Conservation (phyloP, 2,797 vertebrate genomes). For the Tokudaia tokunoshimensis region DNA sequence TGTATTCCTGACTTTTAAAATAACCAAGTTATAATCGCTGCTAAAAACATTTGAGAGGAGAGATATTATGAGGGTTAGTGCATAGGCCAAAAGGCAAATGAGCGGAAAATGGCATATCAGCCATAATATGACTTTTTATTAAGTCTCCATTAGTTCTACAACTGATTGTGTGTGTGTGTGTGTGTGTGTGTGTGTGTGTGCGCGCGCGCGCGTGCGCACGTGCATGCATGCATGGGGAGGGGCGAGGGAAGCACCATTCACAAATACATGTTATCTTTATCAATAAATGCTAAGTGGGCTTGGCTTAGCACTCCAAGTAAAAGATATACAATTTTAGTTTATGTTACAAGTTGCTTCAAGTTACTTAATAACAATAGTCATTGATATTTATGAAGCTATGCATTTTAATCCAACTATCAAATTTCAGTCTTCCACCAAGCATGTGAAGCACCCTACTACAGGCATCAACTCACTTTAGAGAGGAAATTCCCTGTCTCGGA, state of each 20-base stretch:
- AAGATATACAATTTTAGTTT: conserved; percentile 46
- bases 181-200: neutral
- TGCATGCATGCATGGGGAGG: no score
- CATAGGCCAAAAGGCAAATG: neutral
- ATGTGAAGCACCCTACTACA: neutral
- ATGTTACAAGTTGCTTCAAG: conserved; percentile 46
- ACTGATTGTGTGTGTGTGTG: neutral
- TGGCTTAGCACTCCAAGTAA: neutral
- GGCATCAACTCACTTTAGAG: neutral
- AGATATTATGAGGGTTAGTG: neutral
- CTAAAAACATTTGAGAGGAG: neutral
- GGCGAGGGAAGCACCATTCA: neutral
- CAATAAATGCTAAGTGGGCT: neutral
- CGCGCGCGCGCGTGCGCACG: no score
- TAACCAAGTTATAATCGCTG: neutral
- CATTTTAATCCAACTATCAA: conserved; percentile 17
- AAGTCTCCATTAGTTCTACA: neutral
- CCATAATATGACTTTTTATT: neutral
- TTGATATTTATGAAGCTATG: neutral
- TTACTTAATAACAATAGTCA: conserved; percentile 25
- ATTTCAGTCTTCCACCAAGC: neutral
- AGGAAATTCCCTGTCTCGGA: neutral
- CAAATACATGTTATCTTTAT: neutral
- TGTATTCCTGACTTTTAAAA: neutral
- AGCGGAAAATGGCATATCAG: neutral